phyloP scores from a whole-genome alignment of 2,113 vertebrate species.

The Epinephelus lanceolatus region DNA sequence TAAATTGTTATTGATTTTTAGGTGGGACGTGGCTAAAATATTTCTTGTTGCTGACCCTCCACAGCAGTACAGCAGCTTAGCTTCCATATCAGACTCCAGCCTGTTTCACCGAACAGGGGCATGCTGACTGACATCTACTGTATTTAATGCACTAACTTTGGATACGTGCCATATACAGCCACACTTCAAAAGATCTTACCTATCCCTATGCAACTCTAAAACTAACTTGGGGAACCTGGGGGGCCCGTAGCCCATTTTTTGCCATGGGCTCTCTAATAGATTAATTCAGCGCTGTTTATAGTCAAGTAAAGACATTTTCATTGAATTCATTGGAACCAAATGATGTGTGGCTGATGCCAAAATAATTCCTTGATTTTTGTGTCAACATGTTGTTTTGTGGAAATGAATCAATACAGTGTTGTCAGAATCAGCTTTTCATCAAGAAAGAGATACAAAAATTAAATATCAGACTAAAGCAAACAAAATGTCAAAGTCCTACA shows the following conservation, averaged over 20 bases:
- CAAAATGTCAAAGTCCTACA: not conserved
- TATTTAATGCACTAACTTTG: too few relatives aligned
- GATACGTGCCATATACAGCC: too few relatives aligned
- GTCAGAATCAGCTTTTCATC: not conserved
- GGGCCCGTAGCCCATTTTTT: too few relatives aligned
- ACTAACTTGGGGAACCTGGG: not conserved
- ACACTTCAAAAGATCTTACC: too few relatives aligned
- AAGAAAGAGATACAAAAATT: not conserved
- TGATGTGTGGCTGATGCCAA: not conserved
- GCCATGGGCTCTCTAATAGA: not conserved
- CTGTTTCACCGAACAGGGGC: too few relatives aligned
- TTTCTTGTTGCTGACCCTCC: too few relatives aligned
- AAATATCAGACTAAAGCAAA: not conserved
- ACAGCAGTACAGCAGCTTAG: too few relatives aligned
- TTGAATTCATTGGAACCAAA: not conserved
- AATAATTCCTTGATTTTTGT: not conserved
- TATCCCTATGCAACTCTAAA: too few relatives aligned
- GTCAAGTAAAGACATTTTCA: not conserved
- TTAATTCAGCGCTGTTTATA: not conserved
- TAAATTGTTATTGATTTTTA: too few relatives aligned
- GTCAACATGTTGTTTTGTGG: not conserved
- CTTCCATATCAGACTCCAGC: too few relatives aligned
- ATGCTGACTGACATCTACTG: too few relatives aligned
- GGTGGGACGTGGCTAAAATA: too few relatives aligned
- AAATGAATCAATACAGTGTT: not conserved